A percentile compares a stretch with the other conserved stretches of the same genome.
Evolutionary conservation across 1,140 invertebrate genomes (phyloP).

Genomic region (Hyphantria cunea): DNA sequence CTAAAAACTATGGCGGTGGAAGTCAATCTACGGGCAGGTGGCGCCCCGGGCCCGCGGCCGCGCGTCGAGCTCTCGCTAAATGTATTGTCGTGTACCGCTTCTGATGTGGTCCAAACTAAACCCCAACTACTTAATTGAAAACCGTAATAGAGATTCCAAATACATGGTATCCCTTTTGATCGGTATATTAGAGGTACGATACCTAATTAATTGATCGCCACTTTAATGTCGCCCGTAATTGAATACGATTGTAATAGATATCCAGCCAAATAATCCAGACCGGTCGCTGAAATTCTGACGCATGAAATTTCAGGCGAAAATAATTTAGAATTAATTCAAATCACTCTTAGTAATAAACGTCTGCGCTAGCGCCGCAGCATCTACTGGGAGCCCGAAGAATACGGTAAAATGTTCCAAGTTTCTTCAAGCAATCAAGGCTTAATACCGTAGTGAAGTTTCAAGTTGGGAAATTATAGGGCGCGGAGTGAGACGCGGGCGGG

Average conservation of each 20-base stretch:
- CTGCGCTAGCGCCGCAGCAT: conserved; percentile 64
- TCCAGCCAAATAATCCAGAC: conserved; percentile 5
- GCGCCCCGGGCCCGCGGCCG: conserved; percentile 43
- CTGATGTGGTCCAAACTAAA: conserved; percentile 59
- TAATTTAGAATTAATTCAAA: conserved; percentile 69
- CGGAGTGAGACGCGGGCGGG: conserved; percentile 46
- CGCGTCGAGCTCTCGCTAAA: conserved; percentile 53
- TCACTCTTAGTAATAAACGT: conserved; percentile 72
- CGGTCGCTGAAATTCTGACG: conserved; percentile 6
- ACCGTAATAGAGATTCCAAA: conserved; percentile 64
- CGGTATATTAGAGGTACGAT: conserved; percentile 45
- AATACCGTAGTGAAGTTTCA: conserved; percentile 80
- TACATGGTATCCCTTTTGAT: conserved; percentile 71
- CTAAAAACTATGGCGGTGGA: conserved; percentile 59
- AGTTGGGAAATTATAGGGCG: conserved; percentile 80
- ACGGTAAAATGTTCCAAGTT: conserved; percentile 80
- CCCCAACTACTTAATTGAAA: conserved; percentile 76
- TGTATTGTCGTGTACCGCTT: conserved; percentile 70
- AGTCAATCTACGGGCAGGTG: conserved; percentile 52
- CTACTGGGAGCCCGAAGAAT: conserved; percentile 79
- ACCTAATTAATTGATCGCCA: conserved; percentile 44
- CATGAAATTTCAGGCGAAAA: conserved; percentile 33
- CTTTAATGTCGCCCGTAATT: conserved; percentile 32
- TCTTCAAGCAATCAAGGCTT: conserved; percentile 81
- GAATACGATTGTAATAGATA: conserved; percentile 32